A percentile compares a stretch with the other conserved stretches of the same genome.
Conservation (phyloP, 2,888 invertebrate genomes). For the Spodoptera littoralis region DNA sequence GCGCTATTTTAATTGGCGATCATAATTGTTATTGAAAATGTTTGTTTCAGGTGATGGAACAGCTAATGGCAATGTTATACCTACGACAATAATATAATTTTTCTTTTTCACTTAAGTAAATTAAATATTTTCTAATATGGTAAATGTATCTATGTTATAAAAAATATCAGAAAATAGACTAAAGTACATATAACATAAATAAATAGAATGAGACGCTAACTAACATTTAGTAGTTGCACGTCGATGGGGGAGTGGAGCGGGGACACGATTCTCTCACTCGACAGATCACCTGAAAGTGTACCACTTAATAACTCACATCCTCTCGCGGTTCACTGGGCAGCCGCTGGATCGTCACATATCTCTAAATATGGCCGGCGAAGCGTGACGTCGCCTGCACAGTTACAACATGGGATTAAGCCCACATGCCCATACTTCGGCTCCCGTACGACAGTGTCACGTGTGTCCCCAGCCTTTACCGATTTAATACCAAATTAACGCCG, state of each 20-base stretch:
- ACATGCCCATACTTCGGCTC: slow-evolving; percentile 50
- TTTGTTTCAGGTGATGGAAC: no score
- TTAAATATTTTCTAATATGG: no score
- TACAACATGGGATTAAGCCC: slow-evolving; percentile 68
- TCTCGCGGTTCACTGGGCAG: slow-evolving; percentile 87
- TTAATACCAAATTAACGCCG: slow-evolving; percentile 48
- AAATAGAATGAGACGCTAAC: slow-evolving; percentile 1
- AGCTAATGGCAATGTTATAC: no score
- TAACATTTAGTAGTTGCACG: slow-evolving; percentile 56
- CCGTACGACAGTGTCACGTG: slow-evolving; percentile 42
- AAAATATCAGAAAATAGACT: neutral
- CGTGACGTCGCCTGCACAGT: slow-evolving; percentile 70
- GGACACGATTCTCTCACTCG: slow-evolving; percentile 86
- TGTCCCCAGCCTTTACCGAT: slow-evolving; percentile 39
- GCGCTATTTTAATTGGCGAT: neutral
- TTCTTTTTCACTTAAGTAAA: no score
- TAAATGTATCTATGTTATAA: no score
- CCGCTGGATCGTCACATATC: slow-evolving; percentile 88
- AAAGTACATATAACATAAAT: neutral
- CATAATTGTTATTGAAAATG: neutral
- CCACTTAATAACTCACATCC: slow-evolving; percentile 88
- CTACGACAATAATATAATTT: no score
- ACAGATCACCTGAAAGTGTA: slow-evolving; percentile 88
- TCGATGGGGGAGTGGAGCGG: slow-evolving; percentile 52
- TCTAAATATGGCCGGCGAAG: slow-evolving; percentile 86